phyloP scores from a whole-genome alignment of 1,140 invertebrate species.

The Portunus trituberculatus region DNA sequence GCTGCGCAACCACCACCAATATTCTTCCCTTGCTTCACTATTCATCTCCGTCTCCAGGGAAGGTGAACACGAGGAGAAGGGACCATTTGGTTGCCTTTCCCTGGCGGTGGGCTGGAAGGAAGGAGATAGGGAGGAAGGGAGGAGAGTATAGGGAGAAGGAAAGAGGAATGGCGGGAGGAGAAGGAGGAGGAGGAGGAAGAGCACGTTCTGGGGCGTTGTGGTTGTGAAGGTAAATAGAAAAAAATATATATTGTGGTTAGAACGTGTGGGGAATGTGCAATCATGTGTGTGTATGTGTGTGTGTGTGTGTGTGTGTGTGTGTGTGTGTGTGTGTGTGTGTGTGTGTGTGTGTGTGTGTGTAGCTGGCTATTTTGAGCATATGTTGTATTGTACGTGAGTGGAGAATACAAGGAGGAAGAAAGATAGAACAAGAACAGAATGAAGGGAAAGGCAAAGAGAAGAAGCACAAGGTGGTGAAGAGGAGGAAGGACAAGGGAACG shows the following conservation, averaged over 20 bases:
- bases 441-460: neutral
- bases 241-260: neutral
- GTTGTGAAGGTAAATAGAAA: neutral
- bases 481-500: neutral
- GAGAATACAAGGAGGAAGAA: neutral
- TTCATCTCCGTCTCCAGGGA: neutral
- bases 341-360: conserved; percentile 1
- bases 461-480: neutral
- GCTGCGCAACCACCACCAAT: neutral
- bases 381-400: neutral
- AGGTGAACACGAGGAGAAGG: neutral
- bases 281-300: neutral
- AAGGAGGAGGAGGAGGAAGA: neutral
- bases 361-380: neutral
- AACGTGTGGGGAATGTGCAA: neutral
- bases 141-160: neutral
- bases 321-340: neutral
- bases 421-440: neutral
- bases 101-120: neutral
- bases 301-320: neutral
- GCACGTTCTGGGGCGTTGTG: too few species aligned
- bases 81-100: neutral
- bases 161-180: neutral
- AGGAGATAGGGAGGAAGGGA: neutral
- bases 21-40: neutral